Conservation (phyloP, 2,113 vertebrate genomes). For the Urocynchramus pylzowi region DNA sequence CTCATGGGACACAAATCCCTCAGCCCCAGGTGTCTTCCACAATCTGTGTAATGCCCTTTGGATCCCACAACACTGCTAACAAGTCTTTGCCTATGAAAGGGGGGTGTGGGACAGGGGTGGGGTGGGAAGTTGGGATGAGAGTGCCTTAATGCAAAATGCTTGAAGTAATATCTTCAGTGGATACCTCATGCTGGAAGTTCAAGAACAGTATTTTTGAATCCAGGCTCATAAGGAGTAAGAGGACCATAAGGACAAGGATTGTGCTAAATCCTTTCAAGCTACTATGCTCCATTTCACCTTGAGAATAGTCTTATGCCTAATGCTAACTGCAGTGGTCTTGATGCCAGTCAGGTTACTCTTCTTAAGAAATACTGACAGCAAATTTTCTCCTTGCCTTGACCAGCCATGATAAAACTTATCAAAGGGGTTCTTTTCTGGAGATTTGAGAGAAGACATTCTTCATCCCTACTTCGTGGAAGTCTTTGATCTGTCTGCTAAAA, state of each 20-base stretch:
- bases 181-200: background rate
- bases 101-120: rapidly evolving
- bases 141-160: background rate
- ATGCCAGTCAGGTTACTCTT: background rate
- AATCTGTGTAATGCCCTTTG: background rate
- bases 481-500: background rate
- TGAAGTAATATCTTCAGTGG: background rate
- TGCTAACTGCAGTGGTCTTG: background rate
- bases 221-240: background rate
- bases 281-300: background rate
- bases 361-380: background rate
- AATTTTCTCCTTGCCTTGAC: background rate
- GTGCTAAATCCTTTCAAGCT: background rate
- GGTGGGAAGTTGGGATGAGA: rapidly evolving
- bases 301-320: background rate
- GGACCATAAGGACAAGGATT: background rate
- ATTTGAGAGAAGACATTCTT: background rate
- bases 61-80: background rate
- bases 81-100: background rate
- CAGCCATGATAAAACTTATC: background rate
- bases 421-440: background rate
- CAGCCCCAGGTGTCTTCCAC: background rate
- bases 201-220: background rate
- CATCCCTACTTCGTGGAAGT: background rate
- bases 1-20: background rate